Percentiles rank a stretch among this genome's conserved stretches.
Conservation (phyloP, 1,140 invertebrate genomes). For the Schmidtea mediterranea region DNA sequence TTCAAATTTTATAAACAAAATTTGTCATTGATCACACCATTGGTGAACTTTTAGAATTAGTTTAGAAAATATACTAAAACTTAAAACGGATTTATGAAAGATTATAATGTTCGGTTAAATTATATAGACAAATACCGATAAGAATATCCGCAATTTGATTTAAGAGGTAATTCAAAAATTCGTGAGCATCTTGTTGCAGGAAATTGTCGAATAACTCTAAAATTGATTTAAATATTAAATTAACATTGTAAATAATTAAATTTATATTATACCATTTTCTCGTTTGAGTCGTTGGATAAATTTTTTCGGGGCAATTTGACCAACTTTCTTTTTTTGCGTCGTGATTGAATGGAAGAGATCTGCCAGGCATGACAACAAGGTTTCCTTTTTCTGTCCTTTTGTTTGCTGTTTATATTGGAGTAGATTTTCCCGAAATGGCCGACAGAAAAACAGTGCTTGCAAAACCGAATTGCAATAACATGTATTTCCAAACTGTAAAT, state of each 20-base stretch:
- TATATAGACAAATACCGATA: slow-evolving; percentile 14
- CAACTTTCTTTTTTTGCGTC: slow-evolving; percentile 96
- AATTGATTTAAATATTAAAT: slow-evolving; percentile 19
- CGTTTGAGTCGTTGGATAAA: slow-evolving; percentile 88
- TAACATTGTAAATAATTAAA: background rate
- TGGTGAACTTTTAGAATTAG: background rate
- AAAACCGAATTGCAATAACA: slow-evolving; percentile 98
- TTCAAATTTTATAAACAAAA: slow-evolving; percentile 12
- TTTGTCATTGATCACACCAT: slow-evolving; percentile 13
- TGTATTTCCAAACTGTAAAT: slow-evolving; percentile 92
- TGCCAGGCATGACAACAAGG: slow-evolving; percentile 74
- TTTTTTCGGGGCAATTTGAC: slow-evolving; percentile 93
- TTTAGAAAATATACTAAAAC: background rate
- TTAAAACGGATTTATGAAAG: background rate
- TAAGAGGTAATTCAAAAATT: slow-evolving; percentile 92
- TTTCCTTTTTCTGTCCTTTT: slow-evolving; percentile 88
- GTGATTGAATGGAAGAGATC: slow-evolving; percentile 96
- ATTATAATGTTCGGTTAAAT: background rate
- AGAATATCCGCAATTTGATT: slow-evolving; percentile 48
- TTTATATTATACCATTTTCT: slow-evolving; percentile 53
- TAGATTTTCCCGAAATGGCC: slow-evolving; percentile 89
- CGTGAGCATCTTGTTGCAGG: slow-evolving; percentile 98
- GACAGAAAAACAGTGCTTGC: slow-evolving; percentile 94
- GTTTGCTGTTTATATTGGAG: slow-evolving; percentile 77
- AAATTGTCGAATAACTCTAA: slow-evolving; percentile 95